These are phyloP conservation scores for Ormyrus pomaceus DNA, from an alignment of 2,888 invertebrate genomes.

Conservation along the genomic window DNA sequence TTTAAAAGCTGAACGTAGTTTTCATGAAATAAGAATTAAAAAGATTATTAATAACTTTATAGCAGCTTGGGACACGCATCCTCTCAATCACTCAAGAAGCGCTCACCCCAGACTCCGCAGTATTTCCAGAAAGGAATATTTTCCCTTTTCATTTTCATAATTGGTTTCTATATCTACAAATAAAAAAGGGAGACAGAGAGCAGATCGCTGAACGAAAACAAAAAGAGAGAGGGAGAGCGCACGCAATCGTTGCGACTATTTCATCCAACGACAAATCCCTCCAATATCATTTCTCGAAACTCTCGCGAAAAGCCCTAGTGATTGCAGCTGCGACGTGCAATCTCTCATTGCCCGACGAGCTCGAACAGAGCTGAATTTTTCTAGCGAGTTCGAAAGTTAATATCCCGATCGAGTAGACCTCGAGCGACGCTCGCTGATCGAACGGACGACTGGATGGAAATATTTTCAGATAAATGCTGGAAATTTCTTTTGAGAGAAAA, in stretches of 20 bases:
- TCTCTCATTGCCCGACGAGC: conserved; percentile 6
- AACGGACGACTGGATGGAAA: too few species aligned
- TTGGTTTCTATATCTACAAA: conserved; percentile 9
- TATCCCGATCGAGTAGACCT: too few species aligned
- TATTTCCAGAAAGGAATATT: background rate
- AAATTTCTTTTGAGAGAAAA: too few species aligned
- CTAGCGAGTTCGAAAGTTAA: too few species aligned
- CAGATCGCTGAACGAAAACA: too few species aligned
- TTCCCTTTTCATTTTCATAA: conserved; percentile 45
- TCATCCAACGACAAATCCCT: conserved; percentile 17
- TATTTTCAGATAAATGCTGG: too few species aligned
- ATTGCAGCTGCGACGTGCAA: conserved; percentile 27
- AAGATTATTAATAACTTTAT: too few species aligned
- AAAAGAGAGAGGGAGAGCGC: background rate
- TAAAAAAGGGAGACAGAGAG: background rate
- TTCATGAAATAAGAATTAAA: background rate
- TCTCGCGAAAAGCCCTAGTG: conserved; percentile 31
- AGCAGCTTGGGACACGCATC: too few species aligned
- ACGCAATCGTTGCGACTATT: conserved; percentile 32
- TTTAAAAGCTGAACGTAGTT: background rate
- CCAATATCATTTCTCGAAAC: conserved; percentile 24
- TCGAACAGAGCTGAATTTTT: too few species aligned
- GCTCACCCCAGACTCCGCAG: background rate
- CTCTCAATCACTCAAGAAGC: conserved; percentile 26
- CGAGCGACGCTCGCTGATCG: too few species aligned